Conservation (phyloP, 2,888 invertebrate species). For the Noctua fimbriata region DNA sequence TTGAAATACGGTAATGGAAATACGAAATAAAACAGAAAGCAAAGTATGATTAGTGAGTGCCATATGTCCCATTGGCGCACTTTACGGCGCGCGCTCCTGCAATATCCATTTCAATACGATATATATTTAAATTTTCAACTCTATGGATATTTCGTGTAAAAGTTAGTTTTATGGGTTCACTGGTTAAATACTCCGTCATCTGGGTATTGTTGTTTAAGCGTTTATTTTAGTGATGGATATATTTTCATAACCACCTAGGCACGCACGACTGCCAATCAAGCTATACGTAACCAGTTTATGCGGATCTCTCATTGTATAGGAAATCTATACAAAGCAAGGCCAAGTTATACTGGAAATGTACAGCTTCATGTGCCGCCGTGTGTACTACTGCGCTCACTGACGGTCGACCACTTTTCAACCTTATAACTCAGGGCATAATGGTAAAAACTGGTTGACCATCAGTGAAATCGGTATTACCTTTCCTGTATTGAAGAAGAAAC, state of each 20-base stretch:
- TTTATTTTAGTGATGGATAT: slow-evolving; percentile 1
- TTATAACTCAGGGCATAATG: too few species aligned
- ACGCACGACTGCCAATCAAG: too few species aligned
- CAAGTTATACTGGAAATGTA: too few species aligned
- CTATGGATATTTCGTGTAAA: slow-evolving; percentile 58
- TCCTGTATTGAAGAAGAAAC: background rate
- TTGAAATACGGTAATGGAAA: slow-evolving; percentile 91
- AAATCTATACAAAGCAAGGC: too few species aligned
- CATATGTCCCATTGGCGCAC: slow-evolving; percentile 86
- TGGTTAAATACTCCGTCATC: slow-evolving; percentile 23
- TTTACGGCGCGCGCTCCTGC: slow-evolving; percentile 83
- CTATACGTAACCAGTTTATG: too few species aligned
- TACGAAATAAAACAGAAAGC: slow-evolving; percentile 90
- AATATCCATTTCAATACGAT: slow-evolving; percentile 82
- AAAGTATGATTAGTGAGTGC: slow-evolving; percentile 90
- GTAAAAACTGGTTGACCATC: too few species aligned
- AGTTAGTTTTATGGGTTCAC: slow-evolving; percentile 56
- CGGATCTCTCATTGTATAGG: too few species aligned
- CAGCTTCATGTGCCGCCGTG: too few species aligned
- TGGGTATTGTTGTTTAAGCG: slow-evolving; percentile 2
- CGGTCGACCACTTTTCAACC: too few species aligned
- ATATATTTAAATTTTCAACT: slow-evolving; percentile 78
- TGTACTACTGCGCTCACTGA: too few species aligned
- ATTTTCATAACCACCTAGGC: background rate
- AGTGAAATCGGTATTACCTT: background rate